phyloP scores from a whole-genome alignment of 2,113 vertebrate genomes.

The Cromileptes altivelis region DNA sequence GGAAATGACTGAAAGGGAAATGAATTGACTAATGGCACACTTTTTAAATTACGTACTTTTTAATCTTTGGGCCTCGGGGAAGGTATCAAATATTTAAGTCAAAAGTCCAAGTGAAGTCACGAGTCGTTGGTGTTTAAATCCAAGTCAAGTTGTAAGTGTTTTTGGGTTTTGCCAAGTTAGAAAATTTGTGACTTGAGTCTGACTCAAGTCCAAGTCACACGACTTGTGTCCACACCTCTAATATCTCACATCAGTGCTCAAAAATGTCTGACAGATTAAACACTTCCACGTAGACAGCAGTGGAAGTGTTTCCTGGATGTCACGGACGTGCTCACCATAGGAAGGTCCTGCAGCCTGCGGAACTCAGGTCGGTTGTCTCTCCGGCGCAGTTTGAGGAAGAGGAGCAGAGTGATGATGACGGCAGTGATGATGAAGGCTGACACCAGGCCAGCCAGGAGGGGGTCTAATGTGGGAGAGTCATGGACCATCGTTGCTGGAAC shows the following conservation, averaged over 20 bases:
- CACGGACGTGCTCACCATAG: constrained; percentile 82
- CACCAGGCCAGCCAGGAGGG: constrained; percentile 89
- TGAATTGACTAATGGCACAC: no score
- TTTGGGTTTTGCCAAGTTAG: no score
- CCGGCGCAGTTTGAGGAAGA: constrained; percentile 89
- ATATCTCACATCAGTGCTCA: background rate
- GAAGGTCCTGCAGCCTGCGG: constrained; percentile 89
- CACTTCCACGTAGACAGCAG: background rate
- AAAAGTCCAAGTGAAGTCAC: no score
- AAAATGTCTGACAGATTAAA: background rate
- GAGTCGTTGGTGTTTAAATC: no score
- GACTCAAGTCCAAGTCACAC: no score
- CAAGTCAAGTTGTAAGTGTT: no score
- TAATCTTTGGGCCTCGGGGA: no score
- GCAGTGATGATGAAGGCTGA: constrained; percentile 88
- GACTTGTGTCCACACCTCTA: no score
- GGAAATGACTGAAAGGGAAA: no score
- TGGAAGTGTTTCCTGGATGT: background rate
- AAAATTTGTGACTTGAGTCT: no score
- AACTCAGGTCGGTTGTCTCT: constrained; percentile 88
- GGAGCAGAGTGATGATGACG: constrained; percentile 87
- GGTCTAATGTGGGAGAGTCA: constrained; percentile 78
- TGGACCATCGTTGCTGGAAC: constrained; percentile 40
- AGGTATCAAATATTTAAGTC: no score
- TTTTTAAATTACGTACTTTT: no score